A percentile compares a stretch with the other conserved stretches of the same genome.
Evolutionary conservation across 2,888 invertebrate species (phyloP).

Genomic region (Pycnomerus fuliginosus): DNA sequence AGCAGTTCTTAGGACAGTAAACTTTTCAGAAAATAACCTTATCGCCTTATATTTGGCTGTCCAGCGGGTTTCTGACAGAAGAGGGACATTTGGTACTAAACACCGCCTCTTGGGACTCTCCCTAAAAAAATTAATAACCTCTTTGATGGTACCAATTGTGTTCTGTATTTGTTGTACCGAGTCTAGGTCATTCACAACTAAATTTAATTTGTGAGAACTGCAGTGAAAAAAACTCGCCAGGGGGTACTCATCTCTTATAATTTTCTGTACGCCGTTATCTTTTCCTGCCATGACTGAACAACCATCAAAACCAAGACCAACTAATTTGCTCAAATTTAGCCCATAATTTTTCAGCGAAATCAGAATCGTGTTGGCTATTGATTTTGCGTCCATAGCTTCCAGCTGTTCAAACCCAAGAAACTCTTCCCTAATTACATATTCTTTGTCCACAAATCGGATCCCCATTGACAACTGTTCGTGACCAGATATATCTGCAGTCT

Average conservation of each 20-base stretch:
- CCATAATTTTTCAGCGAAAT: neutral
- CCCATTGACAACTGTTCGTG: too few relatives aligned
- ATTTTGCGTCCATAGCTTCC: neutral
- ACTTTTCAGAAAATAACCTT: neutral
- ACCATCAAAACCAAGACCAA: constrained; percentile 21
- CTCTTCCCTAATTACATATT: too few relatives aligned
- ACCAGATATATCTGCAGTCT: too few relatives aligned
- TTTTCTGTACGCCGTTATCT: constrained; percentile 20
- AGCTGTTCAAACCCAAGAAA: constrained; percentile 22
- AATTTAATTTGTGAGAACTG: constrained; percentile 1
- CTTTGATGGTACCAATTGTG: constrained; percentile 4
- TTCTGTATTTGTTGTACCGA: constrained; percentile 5
- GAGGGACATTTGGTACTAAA: neutral
- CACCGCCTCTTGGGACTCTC: constrained; percentile 7
- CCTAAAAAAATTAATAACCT: constrained; percentile 9
- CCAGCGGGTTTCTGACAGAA: constrained; percentile 1
- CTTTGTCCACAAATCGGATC: too few relatives aligned
- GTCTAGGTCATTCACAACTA: constrained; percentile 1
- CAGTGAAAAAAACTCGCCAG: constrained; percentile 15
- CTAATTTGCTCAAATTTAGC: constrained; percentile 6
- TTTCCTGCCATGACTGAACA: constrained; percentile 26
- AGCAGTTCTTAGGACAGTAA: too few relatives aligned
- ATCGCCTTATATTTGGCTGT: constrained; percentile 1
- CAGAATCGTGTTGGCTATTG: neutral
- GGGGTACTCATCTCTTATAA: constrained; percentile 16